Percentiles rank a stretch among this genome's conserved stretches.
Evolutionary conservation across 2,113 vertebrate species (phyloP).

Genomic region (Ifrita kowaldi): DNA sequence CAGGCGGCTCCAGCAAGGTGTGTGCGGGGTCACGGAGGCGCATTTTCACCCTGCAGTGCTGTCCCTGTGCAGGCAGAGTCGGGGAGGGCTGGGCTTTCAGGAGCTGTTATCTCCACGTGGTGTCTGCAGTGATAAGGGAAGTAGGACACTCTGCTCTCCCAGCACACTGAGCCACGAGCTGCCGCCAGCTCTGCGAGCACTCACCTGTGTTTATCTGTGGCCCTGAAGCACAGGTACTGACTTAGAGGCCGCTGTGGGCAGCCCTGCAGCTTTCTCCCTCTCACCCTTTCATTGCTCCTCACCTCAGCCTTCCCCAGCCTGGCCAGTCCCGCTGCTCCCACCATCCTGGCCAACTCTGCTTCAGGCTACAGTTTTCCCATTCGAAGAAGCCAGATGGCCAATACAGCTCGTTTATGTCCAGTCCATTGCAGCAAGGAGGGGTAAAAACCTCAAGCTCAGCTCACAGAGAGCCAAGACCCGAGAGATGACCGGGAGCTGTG

Average conservation of each 20-base stretch:
- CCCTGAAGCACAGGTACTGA: neutral
- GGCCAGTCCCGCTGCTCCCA: fast-evolving
- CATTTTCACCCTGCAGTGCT: neutral
- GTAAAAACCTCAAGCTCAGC: neutral
- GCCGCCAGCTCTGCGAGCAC: neutral
- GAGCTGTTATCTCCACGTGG: neutral
- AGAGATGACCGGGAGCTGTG: neutral
- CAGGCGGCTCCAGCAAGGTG: neutral
- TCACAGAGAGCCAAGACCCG: neutral
- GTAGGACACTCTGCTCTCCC: neutral
- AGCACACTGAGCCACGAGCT: neutral
- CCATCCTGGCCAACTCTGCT: neutral
- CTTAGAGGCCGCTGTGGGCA: neutral
- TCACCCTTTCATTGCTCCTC: neutral
- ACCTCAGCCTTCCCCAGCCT: neutral
- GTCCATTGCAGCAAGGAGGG: neutral
- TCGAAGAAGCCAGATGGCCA: neutral
- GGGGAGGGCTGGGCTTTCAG: neutral
- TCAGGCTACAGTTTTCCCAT: neutral
- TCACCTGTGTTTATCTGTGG: neutral
- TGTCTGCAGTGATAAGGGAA: neutral
- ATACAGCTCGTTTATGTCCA: neutral
- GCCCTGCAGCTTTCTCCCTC: neutral
- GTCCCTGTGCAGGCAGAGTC: neutral
- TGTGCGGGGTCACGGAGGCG: fast-evolving